A percentile compares a stretch with the other conserved stretches of the same genome.
Conservation (phyloP, 2,113 vertebrate species). For the Heterochromis multidens region DNA sequence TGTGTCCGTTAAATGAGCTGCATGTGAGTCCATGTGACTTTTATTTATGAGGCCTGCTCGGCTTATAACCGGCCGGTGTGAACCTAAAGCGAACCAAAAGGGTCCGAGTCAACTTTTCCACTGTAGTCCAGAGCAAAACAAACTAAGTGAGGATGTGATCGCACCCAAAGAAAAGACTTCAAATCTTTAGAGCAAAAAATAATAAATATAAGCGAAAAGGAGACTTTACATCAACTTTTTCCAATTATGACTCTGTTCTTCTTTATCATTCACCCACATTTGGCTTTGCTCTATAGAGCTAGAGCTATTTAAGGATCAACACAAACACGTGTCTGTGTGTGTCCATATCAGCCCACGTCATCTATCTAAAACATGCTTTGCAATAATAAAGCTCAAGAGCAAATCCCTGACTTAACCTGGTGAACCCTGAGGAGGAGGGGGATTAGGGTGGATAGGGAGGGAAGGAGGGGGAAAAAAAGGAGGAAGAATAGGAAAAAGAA, state of each 20-base stretch:
- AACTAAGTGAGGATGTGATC: neutral
- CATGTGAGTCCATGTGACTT: neutral
- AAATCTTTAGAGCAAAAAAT: neutral
- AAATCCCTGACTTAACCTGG: slow-evolving; percentile 64
- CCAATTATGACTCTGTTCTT: neutral
- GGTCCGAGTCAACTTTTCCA: slow-evolving; percentile 31
- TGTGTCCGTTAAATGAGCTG: neutral
- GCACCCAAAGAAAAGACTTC: neutral
- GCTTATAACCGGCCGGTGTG: neutral
- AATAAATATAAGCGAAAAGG: neutral
- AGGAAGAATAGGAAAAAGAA: neutral
- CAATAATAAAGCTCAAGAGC: slow-evolving; percentile 17
- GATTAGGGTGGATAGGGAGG: neutral
- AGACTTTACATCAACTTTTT: neutral
- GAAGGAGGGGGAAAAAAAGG: neutral
- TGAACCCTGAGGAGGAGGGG: neutral
- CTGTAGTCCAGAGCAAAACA: neutral
- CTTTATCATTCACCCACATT: neutral
- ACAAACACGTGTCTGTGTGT: neutral
- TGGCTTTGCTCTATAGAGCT: neutral
- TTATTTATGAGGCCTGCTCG: slow-evolving; percentile 1
- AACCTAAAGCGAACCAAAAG: neutral
- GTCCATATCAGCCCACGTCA: neutral
- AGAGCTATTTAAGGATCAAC: neutral
- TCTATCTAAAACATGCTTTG: slow-evolving; percentile 5